Evolutionary conservation across 2,888 invertebrate genomes (phyloP).

Genomic region (Cosmia trapezina): DNA sequence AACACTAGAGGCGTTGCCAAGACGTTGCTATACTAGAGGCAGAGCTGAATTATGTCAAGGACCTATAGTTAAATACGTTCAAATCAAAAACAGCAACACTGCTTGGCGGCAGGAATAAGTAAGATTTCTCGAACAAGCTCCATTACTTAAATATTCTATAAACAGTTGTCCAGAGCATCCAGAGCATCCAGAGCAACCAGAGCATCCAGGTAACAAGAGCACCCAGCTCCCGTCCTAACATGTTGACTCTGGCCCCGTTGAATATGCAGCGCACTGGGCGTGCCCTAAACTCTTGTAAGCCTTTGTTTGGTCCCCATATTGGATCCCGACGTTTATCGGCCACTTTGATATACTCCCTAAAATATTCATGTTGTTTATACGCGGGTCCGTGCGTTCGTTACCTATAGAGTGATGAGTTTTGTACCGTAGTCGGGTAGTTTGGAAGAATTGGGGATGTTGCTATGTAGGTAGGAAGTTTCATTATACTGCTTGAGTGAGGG

Average conservation of each 20-base stretch:
- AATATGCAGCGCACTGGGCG: slow-evolving; percentile 88
- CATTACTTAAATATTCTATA: not conserved
- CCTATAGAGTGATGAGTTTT: slow-evolving; percentile 61
- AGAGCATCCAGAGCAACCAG: too few species aligned
- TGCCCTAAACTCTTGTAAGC: slow-evolving; percentile 89
- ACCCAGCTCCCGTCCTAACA: slow-evolving; percentile 56
- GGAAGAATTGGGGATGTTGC: slow-evolving; percentile 23
- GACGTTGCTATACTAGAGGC: not conserved
- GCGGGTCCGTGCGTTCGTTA: slow-evolving; percentile 60
- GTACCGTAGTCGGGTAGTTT: slow-evolving; percentile 24
- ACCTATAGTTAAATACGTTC: too few species aligned
- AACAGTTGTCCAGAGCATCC: slow-evolving; percentile 20
- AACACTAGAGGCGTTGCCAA: not conserved
- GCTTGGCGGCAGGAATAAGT: too few species aligned
- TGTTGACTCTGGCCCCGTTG: slow-evolving; percentile 84
- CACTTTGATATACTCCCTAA: slow-evolving; percentile 81
- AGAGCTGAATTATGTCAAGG: not conserved
- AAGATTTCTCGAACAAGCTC: not conserved
- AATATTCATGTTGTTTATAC: slow-evolving; percentile 77
- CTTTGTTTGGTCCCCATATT: slow-evolving; percentile 88
- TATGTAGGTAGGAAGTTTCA: slow-evolving; percentile 12
- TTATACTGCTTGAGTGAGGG: not conserved
- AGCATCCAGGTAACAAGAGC: not conserved
- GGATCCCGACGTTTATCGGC: slow-evolving; percentile 83
- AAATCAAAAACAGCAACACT: not conserved